Conservation (phyloP, 92 coral and sea anemone genomes). For the Meandrina meandrites region DNA sequence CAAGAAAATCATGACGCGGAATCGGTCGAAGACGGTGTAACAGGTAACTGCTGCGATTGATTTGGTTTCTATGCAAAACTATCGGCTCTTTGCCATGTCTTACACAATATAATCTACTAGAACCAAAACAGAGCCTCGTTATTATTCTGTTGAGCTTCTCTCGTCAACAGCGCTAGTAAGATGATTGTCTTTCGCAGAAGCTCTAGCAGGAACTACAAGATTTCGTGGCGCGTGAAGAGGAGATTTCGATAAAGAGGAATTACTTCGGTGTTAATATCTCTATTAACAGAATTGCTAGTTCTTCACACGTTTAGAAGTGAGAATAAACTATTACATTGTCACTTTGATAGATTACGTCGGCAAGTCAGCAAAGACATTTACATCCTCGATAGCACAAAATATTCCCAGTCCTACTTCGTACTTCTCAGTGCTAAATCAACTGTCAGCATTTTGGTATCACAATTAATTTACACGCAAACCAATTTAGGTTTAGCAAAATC, state of each 20-base stretch:
- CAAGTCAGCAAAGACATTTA: not conserved
- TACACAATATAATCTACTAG: not conserved
- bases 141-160: not conserved
- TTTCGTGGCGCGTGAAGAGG: not conserved
- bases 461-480: not conserved
- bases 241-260: not conserved
- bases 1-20: constrained; percentile 44
- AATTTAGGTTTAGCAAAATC: not conserved
- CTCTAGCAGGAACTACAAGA: not conserved
- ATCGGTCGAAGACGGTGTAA: constrained; percentile 26
- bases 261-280: not conserved
- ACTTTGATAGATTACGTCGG: not conserved
- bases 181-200: not conserved
- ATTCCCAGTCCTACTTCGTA: not conserved
- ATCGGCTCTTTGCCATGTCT: not conserved
- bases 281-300: not conserved
- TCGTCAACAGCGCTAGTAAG: not conserved
- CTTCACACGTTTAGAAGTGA: not conserved
- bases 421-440: not conserved
- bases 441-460: not conserved
- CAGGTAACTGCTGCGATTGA: constrained; percentile 30
- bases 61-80: not conserved
- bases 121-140: not conserved
- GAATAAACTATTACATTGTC: constrained; percentile 6
- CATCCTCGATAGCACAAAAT: not conserved